A percentile compares a stretch with the other conserved stretches of the same genome.
Conservation (phyloP, 2,888 invertebrate genomes). For the Chloromyia formosa region DNA sequence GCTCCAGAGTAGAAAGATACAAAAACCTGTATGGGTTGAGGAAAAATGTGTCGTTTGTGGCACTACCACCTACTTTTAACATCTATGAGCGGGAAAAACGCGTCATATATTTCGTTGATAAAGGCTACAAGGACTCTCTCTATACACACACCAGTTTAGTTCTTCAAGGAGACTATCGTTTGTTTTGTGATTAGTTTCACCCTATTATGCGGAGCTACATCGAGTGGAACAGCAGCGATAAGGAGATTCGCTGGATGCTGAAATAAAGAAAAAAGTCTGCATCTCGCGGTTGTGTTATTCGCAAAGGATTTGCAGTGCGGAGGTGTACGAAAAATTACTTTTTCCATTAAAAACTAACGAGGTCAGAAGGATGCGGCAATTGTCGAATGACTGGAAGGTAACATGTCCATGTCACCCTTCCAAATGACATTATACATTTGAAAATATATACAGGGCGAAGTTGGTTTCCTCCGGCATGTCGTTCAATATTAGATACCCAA, state of each 20-base stretch:
- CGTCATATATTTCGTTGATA: background rate
- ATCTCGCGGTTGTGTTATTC: background rate
- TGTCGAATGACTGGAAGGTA: no score
- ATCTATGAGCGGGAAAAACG: background rate
- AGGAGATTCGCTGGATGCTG: background rate
- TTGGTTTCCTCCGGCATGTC: no score
- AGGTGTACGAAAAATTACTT: no score
- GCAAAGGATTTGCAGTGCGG: no score
- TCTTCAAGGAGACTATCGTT: slow-evolving; percentile 16
- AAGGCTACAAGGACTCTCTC: slow-evolving; percentile 11
- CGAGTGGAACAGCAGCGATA: slow-evolving; percentile 28
- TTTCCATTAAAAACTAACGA: no score
- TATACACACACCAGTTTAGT: background rate
- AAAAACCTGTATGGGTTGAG: no score
- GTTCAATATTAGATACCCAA: no score
- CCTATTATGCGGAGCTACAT: slow-evolving; percentile 31
- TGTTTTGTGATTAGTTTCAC: slow-evolving; percentile 37
- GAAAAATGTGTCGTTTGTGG: background rate
- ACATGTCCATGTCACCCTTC: no score
- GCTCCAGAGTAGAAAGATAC: background rate
- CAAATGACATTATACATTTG: no score
- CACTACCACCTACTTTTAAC: background rate
- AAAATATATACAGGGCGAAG: no score
- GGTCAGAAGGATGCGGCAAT: no score
- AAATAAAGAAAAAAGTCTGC: background rate